phyloP scores from a whole-genome alignment of 2,888 invertebrate species.

The Sisyra terminalis region DNA sequence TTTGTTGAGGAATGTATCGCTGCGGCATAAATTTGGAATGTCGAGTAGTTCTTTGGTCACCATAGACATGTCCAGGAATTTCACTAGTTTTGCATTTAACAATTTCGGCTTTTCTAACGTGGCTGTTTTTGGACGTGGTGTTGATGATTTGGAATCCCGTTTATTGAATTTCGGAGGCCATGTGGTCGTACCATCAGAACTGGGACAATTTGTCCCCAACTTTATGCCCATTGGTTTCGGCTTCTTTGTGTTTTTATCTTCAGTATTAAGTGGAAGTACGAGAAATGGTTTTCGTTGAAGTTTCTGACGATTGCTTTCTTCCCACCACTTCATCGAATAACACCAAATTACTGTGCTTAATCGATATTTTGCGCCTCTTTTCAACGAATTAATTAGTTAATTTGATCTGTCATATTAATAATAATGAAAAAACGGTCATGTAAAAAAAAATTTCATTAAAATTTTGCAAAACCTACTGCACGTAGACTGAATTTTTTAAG shows the following conservation, averaged over 20 bases:
- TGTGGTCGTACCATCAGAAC: slow-evolving; percentile 12
- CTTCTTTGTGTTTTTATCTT: background rate
- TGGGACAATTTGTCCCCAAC: slow-evolving; percentile 19
- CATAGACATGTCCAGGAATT: slow-evolving; percentile 38
- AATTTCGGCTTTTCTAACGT: slow-evolving; percentile 36
- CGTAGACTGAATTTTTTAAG: no score
- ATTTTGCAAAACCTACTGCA: no score
- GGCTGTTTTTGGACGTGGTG: slow-evolving; percentile 34
- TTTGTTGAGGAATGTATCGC: background rate
- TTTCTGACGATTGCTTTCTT: no score
- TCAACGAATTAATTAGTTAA: no score
- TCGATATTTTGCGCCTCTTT: no score
- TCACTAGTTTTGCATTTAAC: slow-evolving; percentile 31
- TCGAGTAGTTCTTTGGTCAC: slow-evolving; percentile 33
- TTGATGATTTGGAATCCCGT: slow-evolving; percentile 13
- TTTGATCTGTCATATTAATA: no score
- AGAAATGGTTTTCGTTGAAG: slow-evolving; percentile 4
- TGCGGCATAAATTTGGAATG: slow-evolving; percentile 21
- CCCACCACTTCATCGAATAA: no score
- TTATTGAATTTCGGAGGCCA: slow-evolving; percentile 18
- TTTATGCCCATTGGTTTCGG: slow-evolving; percentile 16
- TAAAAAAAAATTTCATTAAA: no score
- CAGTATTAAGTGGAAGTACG: slow-evolving; percentile 4
- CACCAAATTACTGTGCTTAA: no score
- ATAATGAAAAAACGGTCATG: no score